Percentiles rank a stretch among this genome's conserved stretches.
phyloP scores from a whole-genome alignment of 2,888 invertebrate genomes.

The Cosmia trapezina region DNA sequence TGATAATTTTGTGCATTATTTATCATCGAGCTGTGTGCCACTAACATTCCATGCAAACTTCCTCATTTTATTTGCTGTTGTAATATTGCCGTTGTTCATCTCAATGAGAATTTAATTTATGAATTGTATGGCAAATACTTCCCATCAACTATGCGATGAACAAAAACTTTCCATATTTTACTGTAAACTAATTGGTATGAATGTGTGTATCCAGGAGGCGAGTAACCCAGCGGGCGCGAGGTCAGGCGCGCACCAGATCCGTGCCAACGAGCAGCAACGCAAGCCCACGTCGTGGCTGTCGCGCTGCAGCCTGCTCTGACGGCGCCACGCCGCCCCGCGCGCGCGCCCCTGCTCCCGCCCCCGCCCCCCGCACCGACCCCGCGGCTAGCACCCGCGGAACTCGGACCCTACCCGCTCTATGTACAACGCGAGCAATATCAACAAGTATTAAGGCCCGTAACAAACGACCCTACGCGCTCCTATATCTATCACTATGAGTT shows the following conservation, averaged over 20 bases:
- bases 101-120: not conserved
- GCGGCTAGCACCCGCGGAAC: constrained; percentile 49
- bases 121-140: not conserved
- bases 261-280: constrained; percentile 94
- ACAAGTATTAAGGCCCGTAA: constrained; percentile 51
- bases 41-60: constrained; percentile 7
- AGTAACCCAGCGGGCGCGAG: constrained; percentile 95
- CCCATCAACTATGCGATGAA: not conserved
- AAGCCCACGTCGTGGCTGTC: constrained; percentile 96
- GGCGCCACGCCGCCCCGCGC: constrained; percentile 72
- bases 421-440: constrained; percentile 56
- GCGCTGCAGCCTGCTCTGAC: constrained; percentile 97
- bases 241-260: constrained; percentile 94
- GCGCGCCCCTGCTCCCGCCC: constrained; percentile 53
- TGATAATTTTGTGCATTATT: constrained; percentile 31
- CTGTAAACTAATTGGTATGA: not conserved
- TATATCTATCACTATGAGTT: constrained; percentile 47
- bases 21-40: constrained; percentile 24
- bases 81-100: not conserved
- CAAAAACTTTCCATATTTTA: not conserved
- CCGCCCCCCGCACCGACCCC: constrained; percentile 64
- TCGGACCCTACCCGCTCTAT: constrained; percentile 40
- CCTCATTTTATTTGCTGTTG: constrained; percentile 10
- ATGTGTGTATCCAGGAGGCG: constrained; percentile 92
- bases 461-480: constrained; percentile 40